Evolutionary conservation across 2,888 invertebrate genomes (phyloP).

Genomic region (Malacosoma neustria): DNA sequence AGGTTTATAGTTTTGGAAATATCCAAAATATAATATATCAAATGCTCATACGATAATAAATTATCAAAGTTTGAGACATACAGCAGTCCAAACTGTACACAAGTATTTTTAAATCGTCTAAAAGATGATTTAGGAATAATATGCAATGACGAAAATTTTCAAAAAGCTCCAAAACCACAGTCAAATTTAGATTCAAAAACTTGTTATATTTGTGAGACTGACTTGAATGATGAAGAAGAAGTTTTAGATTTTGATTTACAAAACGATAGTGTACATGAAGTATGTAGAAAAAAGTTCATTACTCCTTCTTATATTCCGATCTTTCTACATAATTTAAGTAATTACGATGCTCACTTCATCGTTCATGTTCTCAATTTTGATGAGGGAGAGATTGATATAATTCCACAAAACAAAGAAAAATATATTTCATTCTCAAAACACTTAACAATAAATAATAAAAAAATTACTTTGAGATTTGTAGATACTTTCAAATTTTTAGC

Average conservation of each 20-base stretch:
- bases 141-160: constrained; percentile 3
- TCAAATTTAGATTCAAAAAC: constrained; percentile 1
- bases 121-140: constrained; percentile 12
- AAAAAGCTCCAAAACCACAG: constrained; percentile 3
- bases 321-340: constrained; percentile 15
- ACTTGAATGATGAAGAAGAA: constrained; percentile 10
- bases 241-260: constrained; percentile 14
- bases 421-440: constrained; percentile 26
- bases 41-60: constrained; percentile 18
- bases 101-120: constrained; percentile 18
- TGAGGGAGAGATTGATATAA: constrained; percentile 6
- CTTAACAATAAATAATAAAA: constrained; percentile 6
- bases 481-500: constrained; percentile 13
- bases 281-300: constrained; percentile 17
- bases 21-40: constrained; percentile 23
- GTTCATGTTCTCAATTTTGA: constrained; percentile 17
- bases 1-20: constrained; percentile 22
- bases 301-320: constrained; percentile 10
- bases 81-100: constrained; percentile 15
- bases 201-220: constrained; percentile 10
- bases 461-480: constrained; percentile 8
- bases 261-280: constrained; percentile 18
- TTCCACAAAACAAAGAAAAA: constrained; percentile 23
- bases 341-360: constrained; percentile 26
- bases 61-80: constrained; percentile 13